Evolutionary conservation across 2,113 vertebrate species (phyloP).

Genomic region (Pygoscelis adeliae): DNA sequence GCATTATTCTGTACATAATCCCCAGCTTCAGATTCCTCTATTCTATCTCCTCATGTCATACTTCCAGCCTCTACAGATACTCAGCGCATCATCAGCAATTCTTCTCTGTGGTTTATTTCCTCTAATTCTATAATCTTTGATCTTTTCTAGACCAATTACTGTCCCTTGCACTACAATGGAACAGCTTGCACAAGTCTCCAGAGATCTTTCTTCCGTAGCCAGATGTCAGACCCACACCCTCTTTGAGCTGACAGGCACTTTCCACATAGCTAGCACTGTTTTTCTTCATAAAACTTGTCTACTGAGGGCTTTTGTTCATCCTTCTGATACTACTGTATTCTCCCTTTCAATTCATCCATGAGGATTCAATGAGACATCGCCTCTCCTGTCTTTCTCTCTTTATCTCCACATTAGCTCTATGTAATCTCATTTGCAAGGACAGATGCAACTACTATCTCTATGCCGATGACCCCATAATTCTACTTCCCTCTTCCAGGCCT

Average conservation of each 20-base stretch:
- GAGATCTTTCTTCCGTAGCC: background rate
- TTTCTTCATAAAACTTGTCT: background rate
- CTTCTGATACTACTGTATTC: background rate
- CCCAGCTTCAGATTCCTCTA: background rate
- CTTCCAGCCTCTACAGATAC: background rate
- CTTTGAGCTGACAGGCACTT: background rate
- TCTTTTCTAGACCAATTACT: background rate
- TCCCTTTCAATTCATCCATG: background rate
- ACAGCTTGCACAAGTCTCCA: background rate
- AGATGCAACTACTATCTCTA: background rate
- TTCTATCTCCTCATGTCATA: background rate
- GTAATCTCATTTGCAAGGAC: background rate
- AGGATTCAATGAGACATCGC: background rate
- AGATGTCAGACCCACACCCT: background rate
- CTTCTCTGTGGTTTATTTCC: background rate
- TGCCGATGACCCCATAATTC: background rate
- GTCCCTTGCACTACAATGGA: background rate
- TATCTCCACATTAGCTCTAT: background rate
- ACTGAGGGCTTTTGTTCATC: background rate
- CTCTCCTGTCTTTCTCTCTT: background rate
- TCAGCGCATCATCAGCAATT: background rate
- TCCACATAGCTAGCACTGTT: background rate
- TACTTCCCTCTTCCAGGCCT: background rate
- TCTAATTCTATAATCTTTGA: background rate
- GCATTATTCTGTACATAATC: background rate